Evolutionary conservation across 92 coral and sea anemone species (phyloP), one percentile per base, ranked within the genome.

Genomic region (Nematostella vectensis): DNA sequence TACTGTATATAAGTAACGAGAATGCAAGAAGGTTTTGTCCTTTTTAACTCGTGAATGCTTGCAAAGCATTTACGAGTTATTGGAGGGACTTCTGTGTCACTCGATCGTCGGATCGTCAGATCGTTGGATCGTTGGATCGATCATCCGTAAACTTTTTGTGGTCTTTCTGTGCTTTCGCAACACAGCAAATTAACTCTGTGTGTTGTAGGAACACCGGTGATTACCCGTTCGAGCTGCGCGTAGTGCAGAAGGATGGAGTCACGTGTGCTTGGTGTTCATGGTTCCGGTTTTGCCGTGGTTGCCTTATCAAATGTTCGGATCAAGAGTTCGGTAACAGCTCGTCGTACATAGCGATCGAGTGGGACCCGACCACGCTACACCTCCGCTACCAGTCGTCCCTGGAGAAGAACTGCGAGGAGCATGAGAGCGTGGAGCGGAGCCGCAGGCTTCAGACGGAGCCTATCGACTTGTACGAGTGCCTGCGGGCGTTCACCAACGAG

Each of bases 341-440:
- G 48, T 79, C 89, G 0, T 91, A 76, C 72, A 62, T 91, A 13
- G 96, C 94, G 17, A 78, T 91, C 39, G 98, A 91, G 45, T 91
- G 98, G 98, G 95, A 91, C 29, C 98, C 98, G 0, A 91, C 98
- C 9, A 91, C 98, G 8, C 89, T 91, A n/a, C 98, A 91, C 36
- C 78, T 91, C n/a, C 71, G 98, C 47, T 91, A 91, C 65, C 98
- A 91, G 67, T 81, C 91, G 43, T 86, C 98, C 11, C 77, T 69
- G 23, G 98, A 91, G 64, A 91, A 91, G 78, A 81, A 78, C 17
- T 82, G 57, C 29, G 68, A 81, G 9, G 98, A 91, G 36, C 96
- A 91, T 16, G 87, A 71, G 47, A 91, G 98, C 39, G 91, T 91
- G 10, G 98, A 91, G 63, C 69, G 72, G 68, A 91, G 98, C 44